phyloP scores from a whole-genome alignment of 2,888 invertebrate species.

The Drosophila stalkeri region DNA sequence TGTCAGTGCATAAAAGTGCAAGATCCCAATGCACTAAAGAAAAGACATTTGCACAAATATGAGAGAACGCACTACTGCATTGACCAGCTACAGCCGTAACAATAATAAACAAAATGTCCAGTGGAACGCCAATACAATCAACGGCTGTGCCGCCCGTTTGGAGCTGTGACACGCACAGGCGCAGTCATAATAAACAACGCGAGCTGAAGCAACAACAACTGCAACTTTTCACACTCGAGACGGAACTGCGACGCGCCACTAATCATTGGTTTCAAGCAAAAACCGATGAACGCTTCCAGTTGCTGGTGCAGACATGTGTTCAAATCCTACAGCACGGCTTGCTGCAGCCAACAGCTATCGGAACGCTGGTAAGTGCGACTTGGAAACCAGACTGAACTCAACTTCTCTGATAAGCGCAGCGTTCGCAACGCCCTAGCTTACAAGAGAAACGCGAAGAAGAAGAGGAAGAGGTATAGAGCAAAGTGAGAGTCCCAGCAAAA shows the following conservation, averaged over 20 bases:
- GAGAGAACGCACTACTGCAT: slow-evolving; percentile 17
- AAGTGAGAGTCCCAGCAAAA: not conserved
- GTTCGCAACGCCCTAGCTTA: slow-evolving; percentile 31
- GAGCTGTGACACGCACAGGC: slow-evolving; percentile 48
- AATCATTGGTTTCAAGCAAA: slow-evolving; percentile 65
- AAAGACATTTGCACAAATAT: slow-evolving; percentile 28
- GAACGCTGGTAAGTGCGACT: slow-evolving; percentile 26
- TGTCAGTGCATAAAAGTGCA: slow-evolving; percentile 23
- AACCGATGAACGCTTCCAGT: slow-evolving; percentile 44
- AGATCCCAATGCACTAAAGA: slow-evolving; percentile 35
- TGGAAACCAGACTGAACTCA: not conserved
- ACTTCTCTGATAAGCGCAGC: slow-evolving; percentile 10
- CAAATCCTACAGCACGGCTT: slow-evolving; percentile 76
- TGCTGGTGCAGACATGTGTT: slow-evolving; percentile 64
- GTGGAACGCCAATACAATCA: slow-evolving; percentile 11
- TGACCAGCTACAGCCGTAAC: slow-evolving; percentile 7
- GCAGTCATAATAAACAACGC: slow-evolving; percentile 39
- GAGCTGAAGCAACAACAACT: slow-evolving; percentile 41
- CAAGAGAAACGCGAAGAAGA: not conserved
- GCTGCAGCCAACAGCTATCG: slow-evolving; percentile 36
- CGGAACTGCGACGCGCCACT: slow-evolving; percentile 59
- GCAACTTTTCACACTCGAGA: slow-evolving; percentile 30
- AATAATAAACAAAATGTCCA: slow-evolving; percentile 29
- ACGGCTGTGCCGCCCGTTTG: slow-evolving; percentile 33
- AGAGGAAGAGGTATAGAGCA: not conserved